Conservation (phyloP, 1,140 invertebrate species). For the Ceratina calcarata region DNA sequence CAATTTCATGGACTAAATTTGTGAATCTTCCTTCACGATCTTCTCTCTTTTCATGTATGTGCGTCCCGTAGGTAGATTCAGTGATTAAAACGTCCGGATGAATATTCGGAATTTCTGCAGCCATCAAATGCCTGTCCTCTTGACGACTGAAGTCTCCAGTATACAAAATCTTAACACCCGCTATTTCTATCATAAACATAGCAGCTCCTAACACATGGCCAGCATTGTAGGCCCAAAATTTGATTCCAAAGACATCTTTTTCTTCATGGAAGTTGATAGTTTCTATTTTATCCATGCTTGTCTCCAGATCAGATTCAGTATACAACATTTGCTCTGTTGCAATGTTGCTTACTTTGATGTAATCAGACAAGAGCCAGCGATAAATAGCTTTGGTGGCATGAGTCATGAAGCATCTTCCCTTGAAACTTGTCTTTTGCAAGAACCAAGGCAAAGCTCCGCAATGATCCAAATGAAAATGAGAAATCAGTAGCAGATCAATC, state of each 20-base stretch:
- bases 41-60: slow-evolving; percentile 99
- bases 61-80: slow-evolving; percentile 99
- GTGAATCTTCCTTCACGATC: slow-evolving; percentile 98
- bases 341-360: slow-evolving; percentile 99
- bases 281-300: slow-evolving; percentile 99
- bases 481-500: slow-evolving; percentile 97
- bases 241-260: slow-evolving; percentile 97
- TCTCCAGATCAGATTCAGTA: slow-evolving; percentile 97
- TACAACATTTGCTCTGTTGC: slow-evolving; percentile 99
- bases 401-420: slow-evolving; percentile 99
- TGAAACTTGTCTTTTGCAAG: slow-evolving; percentile 97
- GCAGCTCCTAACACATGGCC: slow-evolving; percentile 99
- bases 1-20: slow-evolving; percentile 96
- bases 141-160: slow-evolving; percentile 99
- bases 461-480: slow-evolving; percentile 99
- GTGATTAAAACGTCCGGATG: slow-evolving; percentile 98
- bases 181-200: slow-evolving; percentile 99
- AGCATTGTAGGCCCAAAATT: slow-evolving; percentile 99
- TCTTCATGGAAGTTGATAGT: slow-evolving; percentile 99
- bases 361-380: slow-evolving; percentile 98
- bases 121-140: slow-evolving; percentile 99
- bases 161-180: slow-evolving; percentile 92
- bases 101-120: slow-evolving; percentile 98
- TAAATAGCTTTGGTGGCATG: slow-evolving; percentile 99
- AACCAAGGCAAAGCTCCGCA: slow-evolving; percentile 99